phyloP scores from a whole-genome alignment of 2,888 invertebrate genomes.

The Sinohyriopsis cumingii region DNA sequence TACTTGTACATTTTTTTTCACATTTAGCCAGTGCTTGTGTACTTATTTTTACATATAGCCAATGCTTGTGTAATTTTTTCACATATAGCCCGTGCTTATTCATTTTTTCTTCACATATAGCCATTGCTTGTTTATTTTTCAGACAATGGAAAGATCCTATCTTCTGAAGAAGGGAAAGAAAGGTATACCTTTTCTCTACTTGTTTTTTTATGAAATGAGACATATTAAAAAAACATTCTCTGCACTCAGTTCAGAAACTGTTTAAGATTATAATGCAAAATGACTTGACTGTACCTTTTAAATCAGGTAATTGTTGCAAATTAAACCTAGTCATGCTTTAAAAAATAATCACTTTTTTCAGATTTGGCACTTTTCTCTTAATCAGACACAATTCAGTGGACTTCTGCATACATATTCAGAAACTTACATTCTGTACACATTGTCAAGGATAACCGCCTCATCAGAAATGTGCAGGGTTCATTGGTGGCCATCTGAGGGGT shows the following conservation, averaged over 20 bases:
- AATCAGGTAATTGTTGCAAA: too few species aligned
- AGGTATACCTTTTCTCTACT: slow-evolving; percentile 59
- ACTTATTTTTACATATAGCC: slow-evolving; percentile 25
- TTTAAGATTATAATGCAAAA: background rate
- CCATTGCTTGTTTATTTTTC: slow-evolving; percentile 33
- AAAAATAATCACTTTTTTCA: too few species aligned
- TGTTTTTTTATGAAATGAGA: background rate
- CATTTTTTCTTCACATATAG: slow-evolving; percentile 25
- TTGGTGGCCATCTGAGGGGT: too few species aligned
- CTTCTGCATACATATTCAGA: too few species aligned
- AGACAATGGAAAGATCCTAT: slow-evolving; percentile 95
- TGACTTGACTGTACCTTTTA: too few species aligned
- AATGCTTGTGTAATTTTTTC: slow-evolving; percentile 36
- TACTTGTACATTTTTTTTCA: slow-evolving; percentile 29
- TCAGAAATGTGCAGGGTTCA: too few species aligned
- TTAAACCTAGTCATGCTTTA: too few species aligned
- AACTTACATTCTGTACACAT: too few species aligned
- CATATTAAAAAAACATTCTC: slow-evolving; percentile 70
- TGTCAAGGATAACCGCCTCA: too few species aligned
- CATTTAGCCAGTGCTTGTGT: background rate
- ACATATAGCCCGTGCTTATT: slow-evolving; percentile 39
- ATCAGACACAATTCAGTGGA: too few species aligned
- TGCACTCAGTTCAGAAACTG: background rate
- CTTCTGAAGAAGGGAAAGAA: slow-evolving; percentile 91
- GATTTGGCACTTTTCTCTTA: too few species aligned